These are phyloP conservation scores for Bovichtus variegatus DNA, from an alignment of 2,797 vertebrate species.

Conservation along the genomic window DNA sequence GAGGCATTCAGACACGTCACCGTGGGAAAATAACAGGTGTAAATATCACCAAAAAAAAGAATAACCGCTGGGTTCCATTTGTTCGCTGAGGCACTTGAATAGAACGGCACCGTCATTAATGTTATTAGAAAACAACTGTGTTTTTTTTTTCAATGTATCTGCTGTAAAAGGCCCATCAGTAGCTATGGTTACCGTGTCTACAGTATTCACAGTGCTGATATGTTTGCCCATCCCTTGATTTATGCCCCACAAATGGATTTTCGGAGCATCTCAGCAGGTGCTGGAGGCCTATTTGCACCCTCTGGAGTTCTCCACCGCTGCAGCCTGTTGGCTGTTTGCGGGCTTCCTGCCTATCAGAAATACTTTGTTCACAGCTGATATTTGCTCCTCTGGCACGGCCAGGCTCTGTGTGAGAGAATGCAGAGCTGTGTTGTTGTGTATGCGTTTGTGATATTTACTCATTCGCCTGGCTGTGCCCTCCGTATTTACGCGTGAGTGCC, in stretches of 20 bases:
- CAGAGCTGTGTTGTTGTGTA: conserved; percentile 18
- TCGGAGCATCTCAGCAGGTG: not conserved
- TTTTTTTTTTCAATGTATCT: not conserved
- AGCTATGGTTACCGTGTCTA: not conserved
- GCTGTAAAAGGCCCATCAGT: not conserved
- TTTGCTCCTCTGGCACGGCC: conserved; percentile 41
- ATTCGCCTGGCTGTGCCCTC: conserved; percentile 42
- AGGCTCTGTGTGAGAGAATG: conserved; percentile 2
- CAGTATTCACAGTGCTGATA: not conserved
- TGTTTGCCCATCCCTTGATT: not conserved
- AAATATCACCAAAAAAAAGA: too few relatives aligned
- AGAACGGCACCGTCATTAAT: too few relatives aligned
- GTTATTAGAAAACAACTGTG: not conserved
- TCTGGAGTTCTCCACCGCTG: not conserved
- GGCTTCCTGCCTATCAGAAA: not conserved
- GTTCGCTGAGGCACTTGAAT: too few relatives aligned
- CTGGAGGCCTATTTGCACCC: not conserved
- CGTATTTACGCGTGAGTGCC: conserved; percentile 30
- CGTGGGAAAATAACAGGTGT: too few relatives aligned
- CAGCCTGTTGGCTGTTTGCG: not conserved
- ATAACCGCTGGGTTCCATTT: too few relatives aligned
- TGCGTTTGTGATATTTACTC: conserved; percentile 55
- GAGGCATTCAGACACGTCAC: too few relatives aligned
- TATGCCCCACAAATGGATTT: not conserved
- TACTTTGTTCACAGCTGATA: conserved; percentile 29